phyloP scores from a whole-genome alignment of 2,113 vertebrate species.

The Odocoileus virginianus region DNA sequence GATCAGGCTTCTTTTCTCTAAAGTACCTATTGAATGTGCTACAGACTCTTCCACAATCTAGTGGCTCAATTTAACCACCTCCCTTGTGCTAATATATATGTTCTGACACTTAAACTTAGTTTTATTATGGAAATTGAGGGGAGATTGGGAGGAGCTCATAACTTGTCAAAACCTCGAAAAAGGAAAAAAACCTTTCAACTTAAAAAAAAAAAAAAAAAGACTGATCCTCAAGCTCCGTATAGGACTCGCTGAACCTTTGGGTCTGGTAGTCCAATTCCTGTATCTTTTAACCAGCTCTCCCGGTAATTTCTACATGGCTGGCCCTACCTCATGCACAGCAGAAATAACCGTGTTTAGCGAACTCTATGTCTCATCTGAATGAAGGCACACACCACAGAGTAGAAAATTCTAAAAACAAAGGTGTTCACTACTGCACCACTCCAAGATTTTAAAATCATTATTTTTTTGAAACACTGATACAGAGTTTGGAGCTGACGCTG shows the following conservation, averaged over 20 bases:
- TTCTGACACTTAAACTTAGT: not conserved
- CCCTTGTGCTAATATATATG: not conserved
- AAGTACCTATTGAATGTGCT: not conserved
- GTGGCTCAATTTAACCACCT: not conserved
- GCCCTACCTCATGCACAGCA: not conserved
- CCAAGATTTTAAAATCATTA: not conserved
- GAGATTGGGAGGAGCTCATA: not conserved
- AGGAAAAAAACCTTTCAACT: not conserved
- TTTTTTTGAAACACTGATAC: not conserved
- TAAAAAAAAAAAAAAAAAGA: not conserved
- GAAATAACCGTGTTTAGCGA: not conserved
- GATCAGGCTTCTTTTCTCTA: not conserved
- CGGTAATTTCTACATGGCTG: not conserved
- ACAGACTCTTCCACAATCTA: not conserved
- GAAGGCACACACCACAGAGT: not conserved
- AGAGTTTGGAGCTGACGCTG: not conserved
- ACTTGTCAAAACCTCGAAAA: not conserved
- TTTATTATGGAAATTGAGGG: not conserved
- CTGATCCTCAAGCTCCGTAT: not conserved
- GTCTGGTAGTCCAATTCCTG: not conserved
- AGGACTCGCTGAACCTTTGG: not conserved
- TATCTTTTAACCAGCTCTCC: not conserved
- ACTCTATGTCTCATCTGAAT: not conserved
- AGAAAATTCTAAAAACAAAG: not conserved
- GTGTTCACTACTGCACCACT: not conserved